Base-by-base conservation (phyloP, 64 coral and sea anemone species). In the Actinia equina region DNA sequence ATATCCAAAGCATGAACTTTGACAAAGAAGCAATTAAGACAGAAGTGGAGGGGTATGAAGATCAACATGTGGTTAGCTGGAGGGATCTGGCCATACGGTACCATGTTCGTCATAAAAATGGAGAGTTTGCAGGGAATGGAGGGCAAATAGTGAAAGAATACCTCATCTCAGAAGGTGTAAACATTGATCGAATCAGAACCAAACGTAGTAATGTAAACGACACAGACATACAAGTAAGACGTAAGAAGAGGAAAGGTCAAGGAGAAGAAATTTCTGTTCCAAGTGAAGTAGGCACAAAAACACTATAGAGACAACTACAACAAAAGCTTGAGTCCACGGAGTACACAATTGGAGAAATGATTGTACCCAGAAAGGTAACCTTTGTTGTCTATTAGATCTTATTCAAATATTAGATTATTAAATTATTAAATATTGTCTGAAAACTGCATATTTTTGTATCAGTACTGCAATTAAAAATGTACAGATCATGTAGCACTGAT, bases 91-190 rank as follows among this genome's bases (percentile, higher is more conserved):
- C 91, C 52, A 83, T 19, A 57, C 53, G 79, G 23, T 88, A 83
- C 54, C 59, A 87, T 70, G 77, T 92, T 81, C 44, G 26, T 56
- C 77, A 92, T 44, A 92, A 67, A 63, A 63, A 59, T 49, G 90
- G 90, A 26, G 43, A 92, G 58, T 58, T 87, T 7, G 90, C 90
- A 87, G 63, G 45, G 63, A 92, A 92, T 83, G 90, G 90, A 51
- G 90, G 90, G 0, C 90, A 92, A 78, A 87, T 92, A 52, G 78
- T 92, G 26, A 92, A 87, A 83, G 90, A 92, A 70, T 88, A 86
- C 85, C 77, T 93, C 59, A 85, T 20, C 16, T 55, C 26, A 10
- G 23, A 92, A 30, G 85, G 85, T 69, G 77, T 83, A 14, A 76
- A 87, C 51, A 27, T 92, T 77, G 52, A 53, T 83, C 85, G 85